Percentiles rank a stretch among this genome's conserved stretches.
Conservation (phyloP, 1,140 invertebrate species). For the Drosophila mauritiana region DNA sequence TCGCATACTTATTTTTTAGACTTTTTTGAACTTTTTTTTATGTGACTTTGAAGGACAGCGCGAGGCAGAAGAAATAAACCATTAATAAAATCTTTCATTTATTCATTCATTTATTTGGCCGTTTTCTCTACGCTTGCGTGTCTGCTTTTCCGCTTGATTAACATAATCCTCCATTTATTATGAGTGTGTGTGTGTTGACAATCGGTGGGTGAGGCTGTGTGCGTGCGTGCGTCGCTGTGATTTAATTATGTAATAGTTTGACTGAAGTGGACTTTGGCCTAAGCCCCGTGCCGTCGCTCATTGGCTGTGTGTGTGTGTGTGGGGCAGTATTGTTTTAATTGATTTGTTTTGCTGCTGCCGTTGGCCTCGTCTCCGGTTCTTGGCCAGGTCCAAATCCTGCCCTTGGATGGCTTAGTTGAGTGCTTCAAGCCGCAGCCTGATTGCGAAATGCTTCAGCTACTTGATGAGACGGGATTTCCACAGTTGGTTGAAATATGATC, state of each 20-base stretch:
- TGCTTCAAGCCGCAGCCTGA: conserved; percentile 48
- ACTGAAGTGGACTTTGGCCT: conserved; percentile 74
- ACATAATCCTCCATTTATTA: conserved; percentile 83
- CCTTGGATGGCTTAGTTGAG: conserved; percentile 58
- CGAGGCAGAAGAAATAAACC: conserved; percentile 53
- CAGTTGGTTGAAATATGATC: conserved; percentile 22
- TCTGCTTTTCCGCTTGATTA: conserved; percentile 81
- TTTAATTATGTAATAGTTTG: conserved; percentile 84
- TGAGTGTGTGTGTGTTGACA: conserved; percentile 31
- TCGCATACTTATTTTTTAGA: conserved; percentile 41
- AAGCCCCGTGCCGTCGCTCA: conserved; percentile 41
- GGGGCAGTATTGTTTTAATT: conserved; percentile 66
- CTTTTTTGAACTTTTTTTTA: conserved; percentile 28
- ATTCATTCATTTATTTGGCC: conserved; percentile 77
- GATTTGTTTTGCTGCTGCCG: conserved; percentile 68
- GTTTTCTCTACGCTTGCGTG: conserved; percentile 49
- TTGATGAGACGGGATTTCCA: conserved; percentile 37
- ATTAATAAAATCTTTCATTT: conserved; percentile 83
- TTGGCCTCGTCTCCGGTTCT: conserved; percentile 43
- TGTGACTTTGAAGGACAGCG: conserved; percentile 27
- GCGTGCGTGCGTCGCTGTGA: conserved; percentile 56
- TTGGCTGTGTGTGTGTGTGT: conserved; percentile 9
- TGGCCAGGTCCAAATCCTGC: conserved; percentile 48
- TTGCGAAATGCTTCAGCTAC: conserved; percentile 42
- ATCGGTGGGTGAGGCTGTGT: neutral